phyloP scores from a whole-genome alignment of 2,797 vertebrate genomes.

The Aratinga solstitialis region DNA sequence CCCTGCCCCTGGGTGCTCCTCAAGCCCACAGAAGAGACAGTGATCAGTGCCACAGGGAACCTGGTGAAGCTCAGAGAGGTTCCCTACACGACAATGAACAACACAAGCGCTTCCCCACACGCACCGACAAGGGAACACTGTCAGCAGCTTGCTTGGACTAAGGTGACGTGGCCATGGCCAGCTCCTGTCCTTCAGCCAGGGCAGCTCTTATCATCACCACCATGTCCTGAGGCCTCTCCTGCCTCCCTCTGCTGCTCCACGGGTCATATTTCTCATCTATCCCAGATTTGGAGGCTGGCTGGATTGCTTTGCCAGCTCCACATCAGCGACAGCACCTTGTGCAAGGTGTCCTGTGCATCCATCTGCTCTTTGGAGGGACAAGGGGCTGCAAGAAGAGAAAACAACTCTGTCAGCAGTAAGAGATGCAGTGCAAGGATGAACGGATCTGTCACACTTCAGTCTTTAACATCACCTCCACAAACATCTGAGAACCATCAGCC shows the following conservation, averaged over 20 bases:
- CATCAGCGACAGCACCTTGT: fast-evolving
- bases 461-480: background rate
- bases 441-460: fast-evolving
- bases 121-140: fast-evolving
- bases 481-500: background rate
- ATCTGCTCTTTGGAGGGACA: background rate
- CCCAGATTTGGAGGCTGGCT: background rate
- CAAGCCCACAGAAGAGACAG: background rate
- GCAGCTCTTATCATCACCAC: background rate
- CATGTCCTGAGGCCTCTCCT: background rate
- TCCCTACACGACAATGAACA: background rate
- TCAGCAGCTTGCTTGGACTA: background rate
- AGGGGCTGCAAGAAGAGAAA: background rate
- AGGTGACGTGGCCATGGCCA: fast-evolving
- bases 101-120: background rate
- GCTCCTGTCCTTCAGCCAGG: background rate
- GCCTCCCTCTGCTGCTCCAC: background rate
- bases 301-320: background rate
- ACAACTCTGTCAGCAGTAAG: background rate
- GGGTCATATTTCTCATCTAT: background rate
- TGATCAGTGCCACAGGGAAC: background rate
- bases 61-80: background rate
- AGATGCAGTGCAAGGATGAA: background rate
- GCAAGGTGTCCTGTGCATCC: background rate
- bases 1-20: fast-evolving